Conservation (phyloP, 2,888 invertebrate genomes). For the Hoplodrina blanda region DNA sequence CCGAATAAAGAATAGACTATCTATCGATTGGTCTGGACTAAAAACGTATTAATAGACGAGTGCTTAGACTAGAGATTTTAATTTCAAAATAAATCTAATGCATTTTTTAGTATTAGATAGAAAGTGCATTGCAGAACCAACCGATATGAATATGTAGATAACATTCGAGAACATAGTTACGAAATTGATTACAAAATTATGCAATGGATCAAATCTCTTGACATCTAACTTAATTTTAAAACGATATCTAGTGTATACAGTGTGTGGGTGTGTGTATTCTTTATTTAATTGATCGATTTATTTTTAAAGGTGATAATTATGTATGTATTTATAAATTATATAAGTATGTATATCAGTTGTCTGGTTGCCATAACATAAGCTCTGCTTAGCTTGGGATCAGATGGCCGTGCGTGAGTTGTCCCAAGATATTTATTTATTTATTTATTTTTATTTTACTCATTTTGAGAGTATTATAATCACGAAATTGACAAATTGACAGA, state of each 20-base stretch:
- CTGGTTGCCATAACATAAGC: too few relatives aligned
- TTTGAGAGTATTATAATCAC: too few relatives aligned
- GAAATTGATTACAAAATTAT: background rate
- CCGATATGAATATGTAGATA: background rate
- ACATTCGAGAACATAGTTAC: background rate
- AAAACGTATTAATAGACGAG: constrained; percentile 19
- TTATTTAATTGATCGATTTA: too few relatives aligned
- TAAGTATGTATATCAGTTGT: too few relatives aligned
- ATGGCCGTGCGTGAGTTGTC: too few relatives aligned
- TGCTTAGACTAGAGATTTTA: background rate
- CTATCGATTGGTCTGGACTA: constrained; percentile 7
- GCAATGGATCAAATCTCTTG: background rate
- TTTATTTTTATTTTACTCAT: too few relatives aligned
- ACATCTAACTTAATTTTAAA: constrained; percentile 5
- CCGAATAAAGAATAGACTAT: background rate
- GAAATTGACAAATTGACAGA: too few relatives aligned
- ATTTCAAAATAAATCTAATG: background rate
- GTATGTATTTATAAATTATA: too few relatives aligned
- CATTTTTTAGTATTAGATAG: background rate
- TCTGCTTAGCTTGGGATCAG: too few relatives aligned
- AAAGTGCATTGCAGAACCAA: background rate
- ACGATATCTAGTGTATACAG: background rate
- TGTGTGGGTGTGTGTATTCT: too few relatives aligned
- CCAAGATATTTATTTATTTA: too few relatives aligned
- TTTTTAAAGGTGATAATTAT: too few relatives aligned